Percentiles rank a stretch among this genome's conserved stretches.
Conservation (phyloP, 64 coral and sea anemone species). For the Platygyra sinensis region DNA sequence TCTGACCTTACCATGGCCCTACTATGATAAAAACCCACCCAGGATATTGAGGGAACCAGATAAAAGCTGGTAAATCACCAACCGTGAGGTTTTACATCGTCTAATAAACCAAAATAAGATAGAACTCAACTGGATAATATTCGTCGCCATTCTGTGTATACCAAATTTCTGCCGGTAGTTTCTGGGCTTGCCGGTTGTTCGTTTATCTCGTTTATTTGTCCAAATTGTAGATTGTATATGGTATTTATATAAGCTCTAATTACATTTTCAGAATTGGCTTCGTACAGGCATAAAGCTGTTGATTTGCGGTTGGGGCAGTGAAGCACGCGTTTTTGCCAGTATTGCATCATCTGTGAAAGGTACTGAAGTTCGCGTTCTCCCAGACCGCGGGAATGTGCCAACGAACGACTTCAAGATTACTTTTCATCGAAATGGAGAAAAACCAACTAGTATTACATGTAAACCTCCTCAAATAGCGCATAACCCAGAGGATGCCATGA, state of each 20-base stretch:
- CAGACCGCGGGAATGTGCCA: slow-evolving; percentile 44
- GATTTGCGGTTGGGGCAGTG: slow-evolving; percentile 78
- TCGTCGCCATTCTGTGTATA: no score
- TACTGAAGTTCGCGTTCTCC: slow-evolving; percentile 68
- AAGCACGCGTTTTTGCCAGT: slow-evolving; percentile 65
- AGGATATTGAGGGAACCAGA: no score
- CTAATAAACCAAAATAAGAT: no score
- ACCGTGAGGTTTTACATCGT: no score
- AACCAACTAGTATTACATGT: neutral
- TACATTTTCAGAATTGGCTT: neutral
- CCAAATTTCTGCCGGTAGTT: no score
- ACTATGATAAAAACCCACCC: no score
- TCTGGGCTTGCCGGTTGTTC: no score
- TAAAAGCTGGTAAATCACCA: no score
- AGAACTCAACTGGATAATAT: no score
- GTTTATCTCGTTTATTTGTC: no score
- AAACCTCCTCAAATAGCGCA: slow-evolving; percentile 51
- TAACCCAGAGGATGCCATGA: slow-evolving; percentile 43
- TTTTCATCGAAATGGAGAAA: neutral
- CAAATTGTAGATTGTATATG: no score
- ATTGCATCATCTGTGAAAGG: slow-evolving; percentile 59
- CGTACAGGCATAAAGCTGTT: slow-evolving; percentile 43
- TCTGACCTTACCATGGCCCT: no score
- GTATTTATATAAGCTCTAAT: neutral
- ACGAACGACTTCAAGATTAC: neutral